phyloP scores from a whole-genome alignment of 2,797 vertebrate genomes.

The Miichthys miiuy region DNA sequence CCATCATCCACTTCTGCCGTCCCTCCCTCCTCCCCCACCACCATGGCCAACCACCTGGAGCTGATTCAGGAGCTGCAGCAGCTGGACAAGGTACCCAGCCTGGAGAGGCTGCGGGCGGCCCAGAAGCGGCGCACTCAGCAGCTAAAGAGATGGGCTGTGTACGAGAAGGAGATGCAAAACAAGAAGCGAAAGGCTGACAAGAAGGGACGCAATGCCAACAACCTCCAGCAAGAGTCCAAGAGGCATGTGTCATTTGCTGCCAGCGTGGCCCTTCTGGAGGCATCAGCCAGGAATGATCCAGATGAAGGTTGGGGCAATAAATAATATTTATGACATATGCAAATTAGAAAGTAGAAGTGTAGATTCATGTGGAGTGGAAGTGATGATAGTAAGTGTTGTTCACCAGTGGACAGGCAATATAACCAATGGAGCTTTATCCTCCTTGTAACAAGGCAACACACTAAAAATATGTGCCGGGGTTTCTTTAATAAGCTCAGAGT shows the following conservation, averaged over 20 bases:
- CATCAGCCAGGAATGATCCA: conserved; percentile 93
- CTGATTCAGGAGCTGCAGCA: conserved; percentile 96
- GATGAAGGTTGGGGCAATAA: conserved; percentile 90
- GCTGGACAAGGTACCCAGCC: conserved; percentile 95
- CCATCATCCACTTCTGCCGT: conserved; percentile 33
- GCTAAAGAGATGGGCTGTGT: conserved; percentile 96
- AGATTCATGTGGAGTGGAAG: conserved; percentile 9
- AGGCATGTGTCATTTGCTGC: conserved; percentile 94
- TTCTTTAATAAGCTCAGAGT: conserved; percentile 27
- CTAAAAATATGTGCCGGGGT: conserved; percentile 11
- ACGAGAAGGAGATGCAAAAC: conserved; percentile 97
- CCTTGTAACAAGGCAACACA: conserved; percentile 19
- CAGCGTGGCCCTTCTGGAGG: conserved; percentile 94
- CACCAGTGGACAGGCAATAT: not conserved
- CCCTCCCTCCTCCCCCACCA: not conserved
- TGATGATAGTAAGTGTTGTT: not conserved
- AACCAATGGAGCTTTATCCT: conserved; percentile 13
- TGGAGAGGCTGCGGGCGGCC: conserved; percentile 94
- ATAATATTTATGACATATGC: conserved; percentile 13
- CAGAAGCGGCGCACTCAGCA: conserved; percentile 96
- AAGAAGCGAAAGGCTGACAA: conserved; percentile 94
- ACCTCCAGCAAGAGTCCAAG: conserved; percentile 70
- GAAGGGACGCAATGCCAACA: conserved; percentile 81
- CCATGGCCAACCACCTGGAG: conserved; percentile 96
- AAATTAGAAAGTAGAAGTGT: conserved; percentile 5